Percentiles rank a stretch among this genome's conserved stretches.
Conservation (phyloP, 2,797 vertebrate species). For the Pseudochirops cupreus region DNA sequence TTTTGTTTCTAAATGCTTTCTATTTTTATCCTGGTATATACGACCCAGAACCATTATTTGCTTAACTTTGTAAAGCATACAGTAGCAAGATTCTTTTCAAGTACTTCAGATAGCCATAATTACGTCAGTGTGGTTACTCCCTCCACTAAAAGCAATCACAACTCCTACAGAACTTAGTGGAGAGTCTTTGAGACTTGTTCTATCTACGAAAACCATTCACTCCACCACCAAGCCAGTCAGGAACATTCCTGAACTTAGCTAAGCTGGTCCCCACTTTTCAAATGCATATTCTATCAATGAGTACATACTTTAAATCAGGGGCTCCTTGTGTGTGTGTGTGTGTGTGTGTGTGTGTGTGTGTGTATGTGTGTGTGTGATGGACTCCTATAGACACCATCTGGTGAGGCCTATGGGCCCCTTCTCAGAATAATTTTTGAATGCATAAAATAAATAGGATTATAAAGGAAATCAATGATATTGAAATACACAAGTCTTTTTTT, state of each 20-base stretch:
- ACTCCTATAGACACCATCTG: neutral
- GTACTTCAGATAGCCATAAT: neutral
- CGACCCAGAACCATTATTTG: conserved; percentile 34
- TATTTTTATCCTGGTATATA: conserved; percentile 46
- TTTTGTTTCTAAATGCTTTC: conserved; percentile 26
- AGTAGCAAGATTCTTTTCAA: neutral
- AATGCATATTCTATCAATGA: neutral
- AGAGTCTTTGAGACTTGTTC: neutral
- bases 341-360: neutral
- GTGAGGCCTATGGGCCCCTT: neutral
- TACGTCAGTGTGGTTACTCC: neutral
- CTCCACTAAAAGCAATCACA: neutral
- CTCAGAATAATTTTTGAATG: neutral
- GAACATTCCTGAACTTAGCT: neutral
- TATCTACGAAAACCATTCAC: neutral
- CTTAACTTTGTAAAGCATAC: conserved; percentile 55
- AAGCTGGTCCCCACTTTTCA: neutral
- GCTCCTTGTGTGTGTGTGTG: neutral
- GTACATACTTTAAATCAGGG: neutral
- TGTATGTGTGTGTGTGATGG: neutral
- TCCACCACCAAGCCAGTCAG: neutral
- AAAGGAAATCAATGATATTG: neutral
- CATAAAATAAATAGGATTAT: neutral
- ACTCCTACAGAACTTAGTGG: neutral
- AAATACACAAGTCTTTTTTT: neutral